Base-by-base conservation (phyloP, 2,797 vertebrate species). In the Tinamus major region DNA sequence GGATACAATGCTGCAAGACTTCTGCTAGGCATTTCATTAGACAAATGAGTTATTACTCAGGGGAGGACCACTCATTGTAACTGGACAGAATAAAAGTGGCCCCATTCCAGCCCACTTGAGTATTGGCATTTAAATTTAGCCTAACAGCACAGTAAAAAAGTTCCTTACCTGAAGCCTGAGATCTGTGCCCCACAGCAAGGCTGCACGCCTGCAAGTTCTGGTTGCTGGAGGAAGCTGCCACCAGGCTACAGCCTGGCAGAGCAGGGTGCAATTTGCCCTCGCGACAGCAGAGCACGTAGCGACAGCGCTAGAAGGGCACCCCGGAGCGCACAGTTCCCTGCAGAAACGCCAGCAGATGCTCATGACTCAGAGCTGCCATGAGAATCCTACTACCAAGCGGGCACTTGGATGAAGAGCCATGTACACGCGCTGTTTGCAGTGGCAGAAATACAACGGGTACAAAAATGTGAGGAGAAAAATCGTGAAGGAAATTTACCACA, bases 371-470 rank as follows among this genome's bases (percentile, higher is more conserved):
- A 89, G 29, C 1, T 67, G 29, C 67, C 62, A 81, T 39, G 55
- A 14, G 16, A 31, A 29, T 8, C 29, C 51, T 77, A 59, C 39
- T 51, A 51, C 23, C 41, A 63, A 33, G 19, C 31, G 6, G 53
- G 72, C 13, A 65, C 39, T 61, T 17, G 44, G 27, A 21, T 59
- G 35, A 68, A 96, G 84, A 81, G 8, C 24, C 84, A 72, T 7
- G 46, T 3, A 64, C 15, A 33, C 1, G 1, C 0, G 0, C 8
- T 59, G 18, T 26, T 64, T 72, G 61, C 58, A 68, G 13, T 6
- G 23, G n/a, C 21, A 41, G 37, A 46, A 19, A 10, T 1, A 65
- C 6, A 62, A 18, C 0, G 46, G n/a, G 4, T 39, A 65, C 77
- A 79, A 88, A 85, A 62, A 68, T 7, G 71, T 49, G 17, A 69